Conservation (phyloP, 2,113 vertebrate genomes). For the Corythaixoides concolor region DNA sequence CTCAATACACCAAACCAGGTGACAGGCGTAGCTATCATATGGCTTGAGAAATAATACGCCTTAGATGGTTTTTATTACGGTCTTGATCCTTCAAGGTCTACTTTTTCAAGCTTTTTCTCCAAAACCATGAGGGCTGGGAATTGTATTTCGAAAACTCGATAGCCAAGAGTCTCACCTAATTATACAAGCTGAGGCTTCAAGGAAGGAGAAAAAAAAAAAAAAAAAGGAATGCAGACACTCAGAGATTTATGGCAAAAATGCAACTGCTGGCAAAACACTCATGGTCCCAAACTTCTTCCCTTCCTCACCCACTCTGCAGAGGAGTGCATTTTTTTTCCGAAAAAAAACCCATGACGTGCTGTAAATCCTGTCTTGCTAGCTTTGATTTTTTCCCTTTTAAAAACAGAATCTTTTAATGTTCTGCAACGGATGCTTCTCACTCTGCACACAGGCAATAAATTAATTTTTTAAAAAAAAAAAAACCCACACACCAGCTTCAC, state of each 20-base stretch:
- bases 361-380: neutral
- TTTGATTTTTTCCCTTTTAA: neutral
- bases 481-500: neutral
- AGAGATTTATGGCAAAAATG: neutral
- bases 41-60: no score
- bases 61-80: neutral
- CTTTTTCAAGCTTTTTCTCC: neutral
- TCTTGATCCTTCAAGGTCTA: neutral
- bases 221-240: neutral
- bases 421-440: neutral
- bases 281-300: neutral
- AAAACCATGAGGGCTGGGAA: neutral
- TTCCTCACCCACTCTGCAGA: fast-evolving
- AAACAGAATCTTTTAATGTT: neutral
- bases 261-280: neutral
- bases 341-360: neutral
- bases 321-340: fast-evolving
- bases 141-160: neutral
- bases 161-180: conserved; percentile 40
- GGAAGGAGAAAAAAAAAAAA: fast-evolving
- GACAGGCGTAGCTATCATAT: neutral
- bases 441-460: neutral
- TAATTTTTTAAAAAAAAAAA: neutral
- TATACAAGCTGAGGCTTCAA: neutral
- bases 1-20: neutral